Conservation (phyloP, 1,140 invertebrate genomes). For the Drosophila cardini region DNA sequence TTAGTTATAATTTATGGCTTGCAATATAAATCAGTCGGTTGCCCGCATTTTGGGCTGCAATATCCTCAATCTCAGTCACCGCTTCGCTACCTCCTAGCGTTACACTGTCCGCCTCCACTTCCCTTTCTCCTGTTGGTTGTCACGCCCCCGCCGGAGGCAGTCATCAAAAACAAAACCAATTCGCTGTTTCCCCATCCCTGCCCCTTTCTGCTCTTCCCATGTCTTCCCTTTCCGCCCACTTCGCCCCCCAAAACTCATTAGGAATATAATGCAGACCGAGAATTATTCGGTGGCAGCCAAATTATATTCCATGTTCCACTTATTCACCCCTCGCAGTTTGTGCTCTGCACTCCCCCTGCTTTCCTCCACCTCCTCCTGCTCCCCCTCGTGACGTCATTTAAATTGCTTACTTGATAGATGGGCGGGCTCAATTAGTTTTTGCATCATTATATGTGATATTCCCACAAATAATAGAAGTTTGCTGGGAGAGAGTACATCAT, state of each 20-base stretch:
- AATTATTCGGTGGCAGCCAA: constrained; percentile 47
- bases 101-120: background rate
- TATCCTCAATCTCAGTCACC: constrained; percentile 42
- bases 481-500: too few species aligned
- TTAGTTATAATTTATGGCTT: constrained; percentile 65
- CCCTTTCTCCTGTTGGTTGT: background rate
- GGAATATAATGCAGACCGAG: constrained; percentile 37
- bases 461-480: background rate
- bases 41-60: constrained; percentile 35
- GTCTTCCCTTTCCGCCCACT: background rate
- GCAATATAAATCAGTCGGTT: constrained; percentile 59
- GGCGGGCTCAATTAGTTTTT: constrained; percentile 22
- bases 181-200: constrained; percentile 25
- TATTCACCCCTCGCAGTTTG: background rate
- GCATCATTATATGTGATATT: constrained; percentile 7
- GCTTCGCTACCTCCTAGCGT: background rate
- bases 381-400: constrained; percentile 16
- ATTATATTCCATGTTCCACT: constrained; percentile 41
- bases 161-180: constrained; percentile 58
- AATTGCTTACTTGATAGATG: constrained; percentile 41
- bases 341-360: too few species aligned
- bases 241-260: constrained; percentile 52
- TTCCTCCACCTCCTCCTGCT: background rate
- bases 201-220: background rate
- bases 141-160: constrained; percentile 46